Conservation (phyloP, 92 coral and sea anemone genomes). For the Heliopora coerulea region DNA sequence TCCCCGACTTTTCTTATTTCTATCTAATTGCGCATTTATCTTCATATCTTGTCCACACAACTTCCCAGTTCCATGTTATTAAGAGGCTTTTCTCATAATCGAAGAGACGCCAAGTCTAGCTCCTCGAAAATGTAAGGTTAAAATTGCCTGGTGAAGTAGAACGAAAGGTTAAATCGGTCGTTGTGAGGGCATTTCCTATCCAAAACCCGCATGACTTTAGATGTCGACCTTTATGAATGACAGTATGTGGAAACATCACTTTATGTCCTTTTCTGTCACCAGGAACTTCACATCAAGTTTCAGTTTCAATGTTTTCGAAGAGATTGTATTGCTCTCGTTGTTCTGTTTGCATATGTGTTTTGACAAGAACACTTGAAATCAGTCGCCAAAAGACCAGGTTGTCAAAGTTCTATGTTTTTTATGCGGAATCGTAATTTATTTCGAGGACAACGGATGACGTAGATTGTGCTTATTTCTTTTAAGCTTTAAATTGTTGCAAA, state of each 20-base stretch:
- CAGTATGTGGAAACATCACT: constrained; percentile 27
- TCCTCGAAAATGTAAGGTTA: constrained; percentile 34
- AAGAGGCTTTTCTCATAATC: constrained; percentile 4
- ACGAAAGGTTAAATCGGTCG: constrained; percentile 36
- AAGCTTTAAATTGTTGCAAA: not conserved
- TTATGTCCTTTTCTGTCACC: constrained; percentile 35
- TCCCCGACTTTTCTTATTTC: constrained; percentile 27
- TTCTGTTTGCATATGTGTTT: constrained; percentile 46
- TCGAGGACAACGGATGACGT: too few species aligned
- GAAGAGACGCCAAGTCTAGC: constrained; percentile 31
- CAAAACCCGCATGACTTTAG: constrained; percentile 6
- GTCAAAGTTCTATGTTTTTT: constrained; percentile 31
- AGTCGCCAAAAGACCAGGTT: constrained; percentile 43
- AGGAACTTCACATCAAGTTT: constrained; percentile 24
- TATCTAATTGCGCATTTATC: constrained; percentile 37
- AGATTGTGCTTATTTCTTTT: not conserved
- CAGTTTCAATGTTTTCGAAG: constrained; percentile 27
- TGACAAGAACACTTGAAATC: constrained; percentile 45
- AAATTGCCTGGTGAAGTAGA: constrained; percentile 37
- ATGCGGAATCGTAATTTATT: not conserved
- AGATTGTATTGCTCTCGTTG: constrained; percentile 35
- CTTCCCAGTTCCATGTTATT: constrained; percentile 19
- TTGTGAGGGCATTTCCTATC: constrained; percentile 27
- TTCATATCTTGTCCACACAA: constrained; percentile 32
- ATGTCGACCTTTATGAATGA: constrained; percentile 1